A percentile compares a stretch with the other conserved stretches of the same genome.
Conservation (phyloP, 1,140 invertebrate species). For the Plectrocnemia conspersa region DNA sequence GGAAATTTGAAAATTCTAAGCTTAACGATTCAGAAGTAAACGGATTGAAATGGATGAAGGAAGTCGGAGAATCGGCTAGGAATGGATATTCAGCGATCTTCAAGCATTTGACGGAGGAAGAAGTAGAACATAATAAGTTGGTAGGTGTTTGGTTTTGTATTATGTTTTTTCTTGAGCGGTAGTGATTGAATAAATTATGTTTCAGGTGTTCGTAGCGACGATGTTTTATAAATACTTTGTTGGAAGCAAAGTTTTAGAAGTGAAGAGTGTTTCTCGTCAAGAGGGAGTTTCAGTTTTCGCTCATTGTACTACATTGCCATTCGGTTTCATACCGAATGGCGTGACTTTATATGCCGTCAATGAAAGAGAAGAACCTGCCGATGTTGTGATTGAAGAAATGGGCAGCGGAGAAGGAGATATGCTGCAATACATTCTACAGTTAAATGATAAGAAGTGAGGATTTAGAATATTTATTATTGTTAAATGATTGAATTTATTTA, state of each 20-base stretch:
- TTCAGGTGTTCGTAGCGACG: conserved; percentile 51
- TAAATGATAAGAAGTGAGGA: conserved; percentile 21
- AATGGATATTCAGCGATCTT: conserved; percentile 48
- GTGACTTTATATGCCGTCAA: conserved; percentile 48
- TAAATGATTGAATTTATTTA: conserved; percentile 7
- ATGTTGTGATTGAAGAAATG: conserved; percentile 13
- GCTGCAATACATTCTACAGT: conserved; percentile 26
- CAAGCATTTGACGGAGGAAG: conserved; percentile 40
- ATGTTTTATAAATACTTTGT: conserved; percentile 50
- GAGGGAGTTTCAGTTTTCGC: conserved; percentile 43
- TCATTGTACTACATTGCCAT: conserved; percentile 44
- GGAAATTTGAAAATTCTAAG: conserved; percentile 14
- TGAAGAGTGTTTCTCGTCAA: conserved; percentile 37
- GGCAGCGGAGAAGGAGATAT: conserved; percentile 13
- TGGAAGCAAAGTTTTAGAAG: conserved; percentile 46
- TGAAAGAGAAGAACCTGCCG: conserved; percentile 25
- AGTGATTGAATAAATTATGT: conserved; percentile 23
- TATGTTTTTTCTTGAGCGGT: background rate
- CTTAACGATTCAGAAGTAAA: conserved; percentile 31
- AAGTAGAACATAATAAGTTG: conserved; percentile 42
- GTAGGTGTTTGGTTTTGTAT: conserved; percentile 37
- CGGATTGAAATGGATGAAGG: conserved; percentile 44
- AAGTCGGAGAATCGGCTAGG: conserved; percentile 46
- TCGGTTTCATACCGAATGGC: conserved; percentile 40
- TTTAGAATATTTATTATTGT: background rate